Evolutionary conservation across 2,888 invertebrate species (phyloP), one percentile per base, ranked within the genome.

Genomic region (Tortrix viridana): DNA sequence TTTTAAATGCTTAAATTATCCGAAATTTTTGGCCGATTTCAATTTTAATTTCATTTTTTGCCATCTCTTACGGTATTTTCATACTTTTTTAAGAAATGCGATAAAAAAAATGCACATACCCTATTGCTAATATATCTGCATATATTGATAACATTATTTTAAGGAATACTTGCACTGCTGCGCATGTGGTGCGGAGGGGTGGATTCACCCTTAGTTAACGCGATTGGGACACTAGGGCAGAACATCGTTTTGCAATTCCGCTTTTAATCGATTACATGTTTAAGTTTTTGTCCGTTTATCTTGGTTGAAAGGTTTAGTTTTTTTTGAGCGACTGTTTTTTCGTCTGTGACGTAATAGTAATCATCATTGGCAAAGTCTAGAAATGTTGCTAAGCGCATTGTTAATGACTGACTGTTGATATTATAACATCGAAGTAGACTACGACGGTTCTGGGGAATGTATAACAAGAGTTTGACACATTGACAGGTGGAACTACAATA

Each of bases 171-270:
- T 65, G 61, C 61, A 65, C 48, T 53, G 46, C 38, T 75, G 75
- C 72, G 74, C 75, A 73, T 81, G 83, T 84, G 73, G 74, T 73
- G 69, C 76, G 69, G 71, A 70, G 75, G 79, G 79, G 77, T 78
- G 74, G 68, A 65, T 53, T 73, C 78, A 73, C 74, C 80, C 79
- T 78, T 71, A 67, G 70, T 65, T 84, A 84, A 85, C 79, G 75
- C 81, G 79, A 83, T 82, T 80, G 82, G 81, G 75, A 76, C 76
- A 75, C 64, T 84, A 89, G 89, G 80, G 89, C 74, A 75, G 89
- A 76, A 80, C 79, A 71, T 73, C 72, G 60, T 61, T 66, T 71
- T 69, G 69, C 68, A 65, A 74, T 71, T 70, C 22, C 50, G 14
- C 18, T 38, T 57, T 62, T 52, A 52, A 56, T 57, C 62, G 56